Base-by-base conservation (phyloP, 2,113 vertebrate genomes). In the Gopherus flavomarginatus region DNA sequence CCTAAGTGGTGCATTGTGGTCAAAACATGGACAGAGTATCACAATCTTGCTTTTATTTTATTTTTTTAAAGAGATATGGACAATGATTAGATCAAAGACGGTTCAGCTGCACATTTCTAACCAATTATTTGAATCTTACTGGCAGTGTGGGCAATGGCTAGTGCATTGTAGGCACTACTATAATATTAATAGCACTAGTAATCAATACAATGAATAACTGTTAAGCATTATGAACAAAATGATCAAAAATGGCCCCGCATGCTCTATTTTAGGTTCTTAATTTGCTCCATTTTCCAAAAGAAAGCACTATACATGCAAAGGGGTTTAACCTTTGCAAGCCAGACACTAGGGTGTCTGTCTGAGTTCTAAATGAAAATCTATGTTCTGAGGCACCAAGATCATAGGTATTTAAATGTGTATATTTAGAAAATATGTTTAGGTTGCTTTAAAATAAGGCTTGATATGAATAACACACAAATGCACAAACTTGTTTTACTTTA, bases 11-110 rank as follows among this genome's bases (percentile, higher is more conserved):
- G 11, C 50, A 13, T 31, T 1, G 65, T 72, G 35, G 78, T 52
- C 90, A 57, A 82, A 31, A 27, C 11, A 1, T 1, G 0, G 0
- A 17, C 9, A 4, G 29, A 54, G 22, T 2, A 5, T 0, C 2
- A 6, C 13, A 4, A 22, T 49, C 35, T 24, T 0, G 7, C 21
- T 56, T 83, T 42, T 21, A 8, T 31, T 31, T 80, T 44, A 24
- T 44, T 77, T 75, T 57, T 42, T 77, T 12, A 44, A 42, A 77
- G 38, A 47, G 42, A 77, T 11, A 8, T 6, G 24, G 24, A 77
- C 10, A 77, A 77, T 47, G 38, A 77, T 26, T 44, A 44, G 35
- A 69, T 69, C 35, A 21, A 38, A 26, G 31, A 5, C 2, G 11
- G 57, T 16, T 26, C 38, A n/a, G 50, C n/a, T 19, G 26, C 1